Base-by-base conservation (phyloP, 1,140 invertebrate genomes). In the Harpegnathos saltator region DNA sequence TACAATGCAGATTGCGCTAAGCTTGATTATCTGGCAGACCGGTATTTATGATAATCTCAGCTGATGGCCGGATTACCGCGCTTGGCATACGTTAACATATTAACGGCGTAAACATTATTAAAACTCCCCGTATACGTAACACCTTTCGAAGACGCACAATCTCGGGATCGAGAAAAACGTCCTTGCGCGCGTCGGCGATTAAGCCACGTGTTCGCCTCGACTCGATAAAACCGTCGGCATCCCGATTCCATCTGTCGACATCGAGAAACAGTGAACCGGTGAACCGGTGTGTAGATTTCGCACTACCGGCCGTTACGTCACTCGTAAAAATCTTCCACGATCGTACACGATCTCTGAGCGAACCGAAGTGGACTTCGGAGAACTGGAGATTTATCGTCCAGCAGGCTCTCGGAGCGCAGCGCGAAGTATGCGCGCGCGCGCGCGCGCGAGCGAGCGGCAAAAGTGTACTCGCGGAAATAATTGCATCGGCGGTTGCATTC, bases 401-500 rank as follows among this genome's bases (percentile, higher is more conserved):
- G 63, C 22, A n/a, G 33, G 22, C 12, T 26, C n/a, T n/a, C n/a
- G 29, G 5, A 33, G 29, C 17, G 17, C 15, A 62, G 2, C 50
- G 15, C 17, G 19, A 33, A 33, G 29, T n/a, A n/a, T n/a, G n/a
- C n/a, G n/a, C n/a, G n/a, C n/a, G n/a, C n/a, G n/a, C n/a, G n/a
- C n/a, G n/a, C n/a, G n/a, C n/a, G n/a, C n/a, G 14, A 56, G 24
- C 17, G 15, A 17, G 33, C 63, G 26, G 33, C 12, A 29, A 80
- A 69, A 80, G 14, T 69, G 52, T 48, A 71, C 24, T 48, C 52
- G 63, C 33, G 17, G 24, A 69, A 69, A 80, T 71, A 80, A 80
- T 80, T 71, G 54, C 26, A 71, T 80, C 33, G 75, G 69, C 22
- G 66, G 65, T 80, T 44, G 11, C 38, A 44, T 44, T 80, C 65